These are phyloP conservation scores for Chaetoderma sp. DNA, from an alignment of 2,888 invertebrate species.

Conservation along the genomic window DNA sequence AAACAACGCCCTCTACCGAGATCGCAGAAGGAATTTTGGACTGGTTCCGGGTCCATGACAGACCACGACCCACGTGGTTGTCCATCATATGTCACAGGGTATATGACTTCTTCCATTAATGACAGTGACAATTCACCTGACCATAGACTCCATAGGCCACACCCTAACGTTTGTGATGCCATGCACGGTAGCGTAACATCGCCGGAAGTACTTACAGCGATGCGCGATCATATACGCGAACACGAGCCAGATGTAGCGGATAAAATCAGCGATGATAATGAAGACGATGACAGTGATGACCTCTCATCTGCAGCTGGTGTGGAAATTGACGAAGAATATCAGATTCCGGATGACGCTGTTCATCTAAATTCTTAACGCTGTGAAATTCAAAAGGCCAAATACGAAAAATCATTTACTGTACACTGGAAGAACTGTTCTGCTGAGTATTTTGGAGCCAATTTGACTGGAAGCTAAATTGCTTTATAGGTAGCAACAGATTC, in stretches of 20 bases:
- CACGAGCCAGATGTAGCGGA: no score
- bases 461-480: no score
- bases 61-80: slow-evolving; percentile 64
- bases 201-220: slow-evolving; percentile 23
- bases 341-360: slow-evolving; percentile 40
- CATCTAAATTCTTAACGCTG: neutral
- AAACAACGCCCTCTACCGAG: slow-evolving; percentile 49
- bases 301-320: slow-evolving; percentile 21
- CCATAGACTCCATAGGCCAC: slow-evolving; percentile 50
- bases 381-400: no score
- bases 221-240: no score
- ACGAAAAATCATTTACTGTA: no score
- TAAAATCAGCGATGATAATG: no score
- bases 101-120: slow-evolving; percentile 42
- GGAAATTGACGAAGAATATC: slow-evolving; percentile 43
- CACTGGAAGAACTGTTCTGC: no score
- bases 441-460: no score
- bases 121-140: neutral
- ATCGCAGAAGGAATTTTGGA: slow-evolving; percentile 61
- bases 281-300: slow-evolving; percentile 30
- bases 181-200: slow-evolving; percentile 34
- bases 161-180: slow-evolving; percentile 61
- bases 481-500: no score
- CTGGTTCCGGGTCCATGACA: slow-evolving; percentile 33
- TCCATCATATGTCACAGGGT: slow-evolving; percentile 53